Evolutionary conservation across 2,888 invertebrate species (phyloP), one percentile per base, ranked within the genome.

Genomic region (Megamerina dolium): DNA sequence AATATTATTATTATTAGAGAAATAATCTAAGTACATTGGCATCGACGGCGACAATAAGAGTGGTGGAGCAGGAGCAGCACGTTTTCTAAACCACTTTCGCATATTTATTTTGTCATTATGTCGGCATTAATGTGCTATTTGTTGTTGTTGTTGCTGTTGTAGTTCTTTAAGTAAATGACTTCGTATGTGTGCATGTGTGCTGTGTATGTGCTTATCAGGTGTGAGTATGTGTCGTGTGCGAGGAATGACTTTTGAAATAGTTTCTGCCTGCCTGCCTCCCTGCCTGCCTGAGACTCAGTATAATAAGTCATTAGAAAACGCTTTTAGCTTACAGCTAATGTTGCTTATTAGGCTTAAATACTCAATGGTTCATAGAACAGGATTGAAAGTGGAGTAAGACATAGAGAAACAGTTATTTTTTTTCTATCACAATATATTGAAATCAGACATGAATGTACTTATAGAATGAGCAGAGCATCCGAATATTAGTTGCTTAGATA

Each of bases 51-150:
- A n/a, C n/a, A n/a, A 36, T 32, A 41, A 19, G 27, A 12, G 16
- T 33, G 19, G 19, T 29, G n/a, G 18, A 14, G 30, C 29, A 34
- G 29, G 6, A 32, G 34, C 53, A 56, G 60, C 63, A 63, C 63
- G 64, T 60, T 60, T 55, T 50, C 51, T 54, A 53, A 65, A 63
- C 63, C 63, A 61, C 63, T 64, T 63, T 60, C 54, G 63, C 66
- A 63, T 68, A 68, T 68, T 69, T 68, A 68, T 66, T 69, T 66
- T 67, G 65, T 66, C 68, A 69, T 68, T 68, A 68, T 63, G 66
- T 61, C 59, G 63, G 59, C 60, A 60, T 60, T 60, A 60, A 56
- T 58, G 61, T 56, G 60, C 60, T 61, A n/a, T n/a, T n/a, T n/a
- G n/a, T n/a, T n/a, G n/a, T n/a, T n/a, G n/a, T n/a, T n/a, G n/a